Base-by-base conservation (phyloP, 2,113 vertebrate genomes). In the Alethe diademata region DNA sequence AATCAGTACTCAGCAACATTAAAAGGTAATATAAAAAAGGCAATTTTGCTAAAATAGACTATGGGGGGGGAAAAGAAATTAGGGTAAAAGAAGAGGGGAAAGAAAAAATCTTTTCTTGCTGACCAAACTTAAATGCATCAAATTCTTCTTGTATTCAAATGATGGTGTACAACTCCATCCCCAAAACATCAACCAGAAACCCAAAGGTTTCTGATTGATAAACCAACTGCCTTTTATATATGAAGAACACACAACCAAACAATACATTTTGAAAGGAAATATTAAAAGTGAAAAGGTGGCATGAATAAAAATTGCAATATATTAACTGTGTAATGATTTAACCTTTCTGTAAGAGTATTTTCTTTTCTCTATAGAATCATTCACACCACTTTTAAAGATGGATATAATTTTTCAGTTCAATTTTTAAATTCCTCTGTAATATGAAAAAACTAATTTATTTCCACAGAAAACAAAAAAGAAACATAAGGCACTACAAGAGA, bases 21-120 rank as follows among this genome's bases (percentile, higher is more conserved):
- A 43, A 53, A 45, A 35, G 14, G 12, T 8, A 40, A 24, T 9
- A n/a, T 4, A 26, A 78, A 42, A 42, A 79, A 2, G 6, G 47
- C 8, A 29, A 24, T 48, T 93, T 66, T 14, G 9, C 6, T 29
- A 31, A 56, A 78, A 85, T 11, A n/a, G 36, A 53, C 24, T 23
- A 14, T 18, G 18, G 1, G 1, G 4, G 23, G 12, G 71, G 62
- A 8, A 84, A 48, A 57, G 1, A 64, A 12, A 17, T 0, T 20
- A 48, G 4, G 8, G 20, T 10, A 86, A 66, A 86, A 56, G 5
- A 45, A 25, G 18, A 11, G 25, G 23, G 16, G 12, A 0, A 6
- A 15, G 26, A 4, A 5, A 24, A 4, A 13, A 23, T 4, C 6
- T 15, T 31, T n/a, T 42, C 36, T n/a, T 58, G 2, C 19, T 61